Base-by-base conservation (phyloP, 23 tunicate genomes). In the Trididemnum nubilum region DNA sequence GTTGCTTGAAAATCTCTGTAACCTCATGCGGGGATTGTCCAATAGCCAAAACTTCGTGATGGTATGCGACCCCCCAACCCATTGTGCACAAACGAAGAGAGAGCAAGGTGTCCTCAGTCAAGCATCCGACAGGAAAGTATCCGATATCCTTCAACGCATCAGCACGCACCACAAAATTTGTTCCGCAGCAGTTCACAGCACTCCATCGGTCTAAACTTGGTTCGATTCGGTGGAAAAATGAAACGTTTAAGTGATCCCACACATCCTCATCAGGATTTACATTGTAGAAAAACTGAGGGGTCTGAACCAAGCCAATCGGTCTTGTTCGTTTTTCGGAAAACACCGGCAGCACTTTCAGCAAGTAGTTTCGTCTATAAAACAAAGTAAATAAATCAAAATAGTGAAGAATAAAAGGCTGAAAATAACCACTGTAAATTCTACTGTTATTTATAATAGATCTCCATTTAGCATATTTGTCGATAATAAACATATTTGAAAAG, bases 31-130 rank as follows among this genome's bases (percentile, higher is more conserved):
- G 96, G 0, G 96, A 91, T 74, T 96, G 97, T 19, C 99, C 99
- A 60, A 96, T 86, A 36, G 99, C 99, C 9, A 96, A 79, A 9
- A 96, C 89, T 83, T 96, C 96, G 82, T 95, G 96, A 82, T 95
- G 99, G 81, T 95, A 95, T 33, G 99, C 90, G 22, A 95, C 99
- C 72, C 97, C 99, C 99, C 99, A 96, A 1, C 99, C 99, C 99
- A 90, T 86, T 31, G 96, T 90, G 50, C 99, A 96, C 35, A 96
- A 77, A 24, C 99, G 92, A 2, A 96, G 72, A n/a, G 96, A 90
- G 36, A 96, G 84, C 0, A 96, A 80, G 0, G 99, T 96, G 77
- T 90, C 99, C 72, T 96, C 99, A 4, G 99, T 96, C 2, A 96
- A 88, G 51, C 99, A 96, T 21, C 99, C 99, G 51, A 96, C 99